These are phyloP conservation scores for Schizopygopsis pylzovi DNA, from an alignment of 2,797 vertebrate species.

Conservation along the genomic window DNA sequence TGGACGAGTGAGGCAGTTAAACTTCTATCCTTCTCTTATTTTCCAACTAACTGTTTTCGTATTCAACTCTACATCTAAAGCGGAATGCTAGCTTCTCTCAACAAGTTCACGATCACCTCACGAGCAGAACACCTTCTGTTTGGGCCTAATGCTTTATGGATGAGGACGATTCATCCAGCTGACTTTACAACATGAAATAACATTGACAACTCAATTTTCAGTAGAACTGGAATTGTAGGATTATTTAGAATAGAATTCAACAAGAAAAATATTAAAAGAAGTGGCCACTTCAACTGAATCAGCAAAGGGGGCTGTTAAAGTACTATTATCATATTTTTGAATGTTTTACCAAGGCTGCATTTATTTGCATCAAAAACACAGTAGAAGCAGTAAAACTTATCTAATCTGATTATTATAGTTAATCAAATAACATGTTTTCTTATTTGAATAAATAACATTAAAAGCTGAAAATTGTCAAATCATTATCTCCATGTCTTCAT, in stretches of 20 bases:
- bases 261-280: background rate
- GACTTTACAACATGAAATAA: background rate
- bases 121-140: background rate
- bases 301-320: background rate
- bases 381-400: too few species aligned
- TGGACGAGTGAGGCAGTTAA: slow-evolving; percentile 73
- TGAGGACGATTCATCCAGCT: background rate
- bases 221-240: background rate
- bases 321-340: background rate
- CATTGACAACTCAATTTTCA: background rate
- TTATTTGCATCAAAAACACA: background rate
- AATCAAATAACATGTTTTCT: background rate
- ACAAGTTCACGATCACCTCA: background rate
- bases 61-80: too few species aligned
- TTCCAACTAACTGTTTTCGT: too few species aligned
- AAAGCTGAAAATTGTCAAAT: too few species aligned
- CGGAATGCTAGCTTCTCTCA: background rate
- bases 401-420: background rate
- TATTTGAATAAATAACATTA: too few species aligned
- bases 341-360: background rate
- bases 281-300: background rate
- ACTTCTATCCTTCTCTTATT: slow-evolving; percentile 65
- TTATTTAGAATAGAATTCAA: background rate
- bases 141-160: background rate
- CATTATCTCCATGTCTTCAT: too few species aligned